Conservation (phyloP, 2,888 invertebrate genomes). For the Tachina lurida region DNA sequence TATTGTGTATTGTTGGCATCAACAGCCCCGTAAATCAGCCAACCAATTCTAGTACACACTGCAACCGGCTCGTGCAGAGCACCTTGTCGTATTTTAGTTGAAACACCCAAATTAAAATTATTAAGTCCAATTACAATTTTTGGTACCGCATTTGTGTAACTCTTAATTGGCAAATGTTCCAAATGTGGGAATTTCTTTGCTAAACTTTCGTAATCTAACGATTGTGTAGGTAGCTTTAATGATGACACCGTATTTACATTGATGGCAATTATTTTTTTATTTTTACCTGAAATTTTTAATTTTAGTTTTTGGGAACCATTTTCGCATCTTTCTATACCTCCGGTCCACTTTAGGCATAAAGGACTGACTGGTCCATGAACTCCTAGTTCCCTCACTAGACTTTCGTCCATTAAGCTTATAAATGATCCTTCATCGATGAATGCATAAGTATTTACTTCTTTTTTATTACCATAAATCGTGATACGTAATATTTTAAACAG, state of each 20-base stretch:
- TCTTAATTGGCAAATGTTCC: conserved; percentile 34
- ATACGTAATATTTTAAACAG: conserved; percentile 14
- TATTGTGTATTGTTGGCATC: not conserved
- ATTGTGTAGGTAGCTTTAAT: conserved; percentile 36
- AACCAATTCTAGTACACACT: conserved; percentile 31
- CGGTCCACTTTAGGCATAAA: conserved; percentile 3
- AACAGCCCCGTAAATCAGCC: conserved; percentile 43
- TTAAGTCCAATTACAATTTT: conserved; percentile 44
- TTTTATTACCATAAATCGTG: not conserved
- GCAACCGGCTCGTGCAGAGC: conserved; percentile 9
- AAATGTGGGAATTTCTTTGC: conserved; percentile 14
- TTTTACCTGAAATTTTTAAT: conserved; percentile 24
- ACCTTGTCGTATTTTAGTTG: conserved; percentile 20
- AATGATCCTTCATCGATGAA: conserved; percentile 1
- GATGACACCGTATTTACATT: conserved; percentile 33
- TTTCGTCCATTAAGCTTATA: conserved; percentile 30
- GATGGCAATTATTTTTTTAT: not conserved
- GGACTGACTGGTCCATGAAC: not conserved
- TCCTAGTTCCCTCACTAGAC: conserved; percentile 1
- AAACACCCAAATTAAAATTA: conserved; percentile 40
- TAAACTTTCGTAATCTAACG: conserved; percentile 17
- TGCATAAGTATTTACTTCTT: not conserved
- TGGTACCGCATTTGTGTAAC: conserved; percentile 44
- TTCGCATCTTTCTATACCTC: conserved; percentile 21
- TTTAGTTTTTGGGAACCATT: conserved; percentile 33